A percentile compares a stretch with the other conserved stretches of the same genome.
phyloP scores from a whole-genome alignment of 2,888 invertebrate species.

The Hydrotaea diabolus region DNA sequence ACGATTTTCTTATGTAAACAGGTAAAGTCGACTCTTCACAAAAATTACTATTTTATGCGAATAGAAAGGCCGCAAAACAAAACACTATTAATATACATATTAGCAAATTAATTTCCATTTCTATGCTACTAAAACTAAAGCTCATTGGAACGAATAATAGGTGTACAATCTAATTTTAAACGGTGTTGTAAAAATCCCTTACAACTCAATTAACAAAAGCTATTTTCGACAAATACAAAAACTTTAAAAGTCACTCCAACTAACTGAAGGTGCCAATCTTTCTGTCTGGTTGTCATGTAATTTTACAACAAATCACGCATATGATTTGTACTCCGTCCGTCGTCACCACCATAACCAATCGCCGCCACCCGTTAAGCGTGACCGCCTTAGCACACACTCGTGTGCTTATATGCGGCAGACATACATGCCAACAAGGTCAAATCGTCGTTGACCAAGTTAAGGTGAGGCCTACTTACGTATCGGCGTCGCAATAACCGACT shows the following conservation, averaged over 20 bases:
- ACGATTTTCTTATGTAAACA: background rate
- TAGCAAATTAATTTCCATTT: background rate
- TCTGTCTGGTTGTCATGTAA: background rate
- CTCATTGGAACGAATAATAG: background rate
- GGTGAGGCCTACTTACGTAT: constrained; percentile 29
- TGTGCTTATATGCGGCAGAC: too few relatives aligned
- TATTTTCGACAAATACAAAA: background rate
- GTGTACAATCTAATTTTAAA: background rate
- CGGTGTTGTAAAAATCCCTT: background rate
- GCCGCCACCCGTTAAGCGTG: background rate
- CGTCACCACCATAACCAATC: background rate
- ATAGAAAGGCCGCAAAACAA: too few relatives aligned
- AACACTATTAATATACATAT: constrained; percentile 4
- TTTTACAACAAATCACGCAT: constrained; percentile 25
- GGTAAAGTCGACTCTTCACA: background rate
- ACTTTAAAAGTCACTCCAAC: constrained; percentile 26
- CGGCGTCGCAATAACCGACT: background rate
- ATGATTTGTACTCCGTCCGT: background rate
- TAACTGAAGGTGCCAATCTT: constrained; percentile 10
- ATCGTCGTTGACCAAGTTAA: constrained; percentile 13
- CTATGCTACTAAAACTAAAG: background rate
- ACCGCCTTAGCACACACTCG: constrained; percentile 3
- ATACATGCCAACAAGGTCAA: constrained; percentile 22
- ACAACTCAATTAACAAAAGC: constrained; percentile 15
- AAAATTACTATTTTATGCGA: background rate